Conservation (phyloP, 2,797 vertebrate genomes). For the Rhadinocentrus ornatus region DNA sequence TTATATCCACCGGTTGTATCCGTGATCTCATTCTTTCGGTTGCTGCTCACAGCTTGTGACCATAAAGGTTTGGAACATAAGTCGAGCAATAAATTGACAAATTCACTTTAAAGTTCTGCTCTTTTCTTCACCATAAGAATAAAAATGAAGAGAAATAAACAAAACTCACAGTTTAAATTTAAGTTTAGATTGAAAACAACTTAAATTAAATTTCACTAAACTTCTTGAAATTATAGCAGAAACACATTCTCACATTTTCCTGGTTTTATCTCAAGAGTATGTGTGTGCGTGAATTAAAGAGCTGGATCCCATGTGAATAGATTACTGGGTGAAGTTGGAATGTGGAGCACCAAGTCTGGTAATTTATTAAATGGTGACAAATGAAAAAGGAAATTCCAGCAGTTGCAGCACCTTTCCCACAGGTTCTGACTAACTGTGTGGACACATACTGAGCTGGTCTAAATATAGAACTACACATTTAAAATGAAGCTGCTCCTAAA, state of each 20-base stretch:
- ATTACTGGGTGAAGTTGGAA: constrained; percentile 30
- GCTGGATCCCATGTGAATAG: constrained; percentile 16
- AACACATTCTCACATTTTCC: background rate
- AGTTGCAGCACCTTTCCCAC: constrained; percentile 36
- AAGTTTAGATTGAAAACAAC: background rate
- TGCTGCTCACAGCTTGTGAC: background rate
- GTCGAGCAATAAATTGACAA: too few species aligned
- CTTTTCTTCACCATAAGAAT: too few species aligned
- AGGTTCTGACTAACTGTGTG: constrained; percentile 11
- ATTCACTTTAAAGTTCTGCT: too few species aligned
- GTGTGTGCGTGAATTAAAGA: background rate
- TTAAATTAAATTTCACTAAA: background rate
- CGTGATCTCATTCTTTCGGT: background rate
- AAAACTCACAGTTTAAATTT: background rate
- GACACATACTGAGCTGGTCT: constrained; percentile 18
- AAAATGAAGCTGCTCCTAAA: constrained; percentile 48
- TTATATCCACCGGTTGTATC: background rate
- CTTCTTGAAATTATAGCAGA: background rate
- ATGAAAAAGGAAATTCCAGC: constrained; percentile 48
- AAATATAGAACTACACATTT: constrained; percentile 43
- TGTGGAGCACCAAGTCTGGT: constrained; percentile 22
- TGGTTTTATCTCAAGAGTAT: background rate
- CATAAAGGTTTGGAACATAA: background rate
- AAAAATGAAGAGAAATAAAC: background rate
- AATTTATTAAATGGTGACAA: constrained; percentile 57